Evolutionary conservation across 1,140 invertebrate species (phyloP), one percentile per base, ranked within the genome.

Genomic region (Hydropsyche tenuis): DNA sequence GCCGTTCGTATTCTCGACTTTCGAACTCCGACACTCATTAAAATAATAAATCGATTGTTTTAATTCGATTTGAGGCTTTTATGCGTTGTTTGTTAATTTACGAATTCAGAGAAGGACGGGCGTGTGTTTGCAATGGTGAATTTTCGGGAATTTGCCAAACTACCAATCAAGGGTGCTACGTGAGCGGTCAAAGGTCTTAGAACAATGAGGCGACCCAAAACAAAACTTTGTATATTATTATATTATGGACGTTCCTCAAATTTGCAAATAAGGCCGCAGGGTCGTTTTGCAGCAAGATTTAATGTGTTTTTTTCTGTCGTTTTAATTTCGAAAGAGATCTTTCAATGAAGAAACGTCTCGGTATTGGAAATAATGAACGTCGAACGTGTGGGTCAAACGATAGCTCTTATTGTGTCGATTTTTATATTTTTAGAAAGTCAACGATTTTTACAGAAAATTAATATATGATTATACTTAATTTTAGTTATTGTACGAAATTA

Each of bases 131-230:
- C 56, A 12, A 23, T 60, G 56, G 12, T 25, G 22, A 56, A 56
- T 60, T 25, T 25, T 25, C 20, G 45, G 60, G 37, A 70, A 43
- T 16, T 22, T 23, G 18, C 37, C 64, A 72, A 66, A 71, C 65
- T 66, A 42, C 60, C 63, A 76, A 73, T 73, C 75, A 73, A 27
- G 43, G 27, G 66, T 73, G 30, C 30, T 37, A 73, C 75, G 75
- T 76, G 75, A 37, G 25, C 66, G 75, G 75, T 76, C 75, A 76
- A 71, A 72, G 75, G 68, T 76, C 74, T 63, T 76, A 76, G 75
- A 76, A 76, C 75, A 76, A 76, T 73, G 27, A 68, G 22, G 22
- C n/a, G 65, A 60, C 6, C 43, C 14, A 46, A 66, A 46, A 66
- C 4, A 18, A 56, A 9, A 20, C 16, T 22, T 60, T 48, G 2